Evolutionary conservation across 2,888 invertebrate species (phyloP).

Genomic region (Leptopilina syphax): DNA sequence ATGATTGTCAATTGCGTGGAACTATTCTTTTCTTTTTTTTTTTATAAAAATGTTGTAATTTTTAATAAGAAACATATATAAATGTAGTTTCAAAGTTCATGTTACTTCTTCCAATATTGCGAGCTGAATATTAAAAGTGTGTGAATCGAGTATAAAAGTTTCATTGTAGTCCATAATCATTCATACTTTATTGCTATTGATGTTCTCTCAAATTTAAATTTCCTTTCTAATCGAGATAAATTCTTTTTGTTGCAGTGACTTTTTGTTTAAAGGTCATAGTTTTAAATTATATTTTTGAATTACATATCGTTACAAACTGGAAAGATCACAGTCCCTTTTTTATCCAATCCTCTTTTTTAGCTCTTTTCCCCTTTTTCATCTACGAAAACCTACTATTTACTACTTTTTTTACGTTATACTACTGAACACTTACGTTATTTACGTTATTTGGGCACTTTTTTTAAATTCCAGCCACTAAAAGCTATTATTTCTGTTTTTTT

Average conservation of each 20-base stretch:
- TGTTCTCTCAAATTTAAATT: not conserved
- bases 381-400: too few relatives aligned
- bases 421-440: too few relatives aligned
- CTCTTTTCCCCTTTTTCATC: too few relatives aligned
- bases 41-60: not conserved
- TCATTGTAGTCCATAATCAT: constrained; percentile 7
- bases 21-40: not conserved
- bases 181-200: not conserved
- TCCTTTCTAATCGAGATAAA: constrained; percentile 8
- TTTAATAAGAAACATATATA: too few relatives aligned
- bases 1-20: not conserved
- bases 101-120: not conserved
- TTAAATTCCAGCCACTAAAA: too few relatives aligned
- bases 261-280: not conserved
- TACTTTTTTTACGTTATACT: too few relatives aligned
- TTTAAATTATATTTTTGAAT: not conserved
- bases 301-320: not conserved
- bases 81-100: not conserved
- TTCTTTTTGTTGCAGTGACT: not conserved
- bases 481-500: too few relatives aligned
- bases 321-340: too few relatives aligned
- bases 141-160: constrained; percentile 3
- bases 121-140: not conserved
- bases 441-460: too few relatives aligned
- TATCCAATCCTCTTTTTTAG: too few relatives aligned